Evolutionary conservation across 2,888 invertebrate species (phyloP).

Genomic region (Ecliptopera silaceata): DNA sequence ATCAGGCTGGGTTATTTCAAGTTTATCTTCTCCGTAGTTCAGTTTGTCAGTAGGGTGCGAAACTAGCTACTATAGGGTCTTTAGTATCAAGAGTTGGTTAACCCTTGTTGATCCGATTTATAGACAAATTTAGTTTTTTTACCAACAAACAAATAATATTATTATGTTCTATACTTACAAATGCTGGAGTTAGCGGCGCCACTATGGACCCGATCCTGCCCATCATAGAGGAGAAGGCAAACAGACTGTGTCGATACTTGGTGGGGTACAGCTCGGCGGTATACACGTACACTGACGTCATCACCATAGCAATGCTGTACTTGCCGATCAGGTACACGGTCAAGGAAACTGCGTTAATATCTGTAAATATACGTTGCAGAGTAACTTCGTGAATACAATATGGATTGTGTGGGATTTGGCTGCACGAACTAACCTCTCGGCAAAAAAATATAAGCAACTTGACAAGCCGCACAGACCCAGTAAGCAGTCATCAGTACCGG

Average conservation of each 20-base stretch:
- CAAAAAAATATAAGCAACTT: constrained; percentile 81
- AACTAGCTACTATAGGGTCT: too few relatives aligned
- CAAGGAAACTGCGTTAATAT: constrained; percentile 47
- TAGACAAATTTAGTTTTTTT: too few relatives aligned
- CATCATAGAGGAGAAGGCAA: constrained; percentile 86
- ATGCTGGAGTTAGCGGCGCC: constrained; percentile 85
- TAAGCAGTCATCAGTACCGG: constrained; percentile 81
- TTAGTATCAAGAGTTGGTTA: too few relatives aligned
- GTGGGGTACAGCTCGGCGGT: constrained; percentile 87
- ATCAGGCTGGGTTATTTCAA: too few relatives aligned
- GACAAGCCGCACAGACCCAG: constrained; percentile 82
- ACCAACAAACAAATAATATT: too few relatives aligned
- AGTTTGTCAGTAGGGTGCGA: too few relatives aligned
- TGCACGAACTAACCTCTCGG: constrained; percentile 62
- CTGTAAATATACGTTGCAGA: constrained; percentile 32
- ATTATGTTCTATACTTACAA: constrained; percentile 81
- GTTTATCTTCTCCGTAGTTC: too few relatives aligned
- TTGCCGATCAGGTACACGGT: constrained; percentile 84
- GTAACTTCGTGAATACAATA: too few relatives aligned
- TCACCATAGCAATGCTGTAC: constrained; percentile 83
- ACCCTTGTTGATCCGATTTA: too few relatives aligned
- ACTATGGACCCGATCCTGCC: constrained; percentile 86
- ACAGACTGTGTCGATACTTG: constrained; percentile 83
- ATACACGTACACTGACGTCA: constrained; percentile 84
- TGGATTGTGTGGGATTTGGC: too few relatives aligned